These are phyloP conservation scores for Pelobates cultripes DNA, from an alignment of 2,797 vertebrate species.

Conservation along the genomic window DNA sequence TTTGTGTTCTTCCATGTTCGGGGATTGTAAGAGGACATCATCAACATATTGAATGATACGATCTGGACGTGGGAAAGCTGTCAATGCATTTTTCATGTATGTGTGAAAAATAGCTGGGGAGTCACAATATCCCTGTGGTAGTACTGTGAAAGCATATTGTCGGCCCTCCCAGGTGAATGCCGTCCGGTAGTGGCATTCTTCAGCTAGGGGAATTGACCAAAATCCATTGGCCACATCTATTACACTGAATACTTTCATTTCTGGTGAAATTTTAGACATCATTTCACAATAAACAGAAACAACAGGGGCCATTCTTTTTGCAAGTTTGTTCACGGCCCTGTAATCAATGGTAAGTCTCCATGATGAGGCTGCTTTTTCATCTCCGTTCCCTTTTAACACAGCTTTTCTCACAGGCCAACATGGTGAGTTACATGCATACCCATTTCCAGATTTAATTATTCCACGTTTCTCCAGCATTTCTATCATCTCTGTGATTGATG, in stretches of 20 bases:
- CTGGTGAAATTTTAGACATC: conserved; percentile 1
- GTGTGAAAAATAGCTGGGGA: not conserved
- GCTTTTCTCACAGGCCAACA: too few relatives aligned
- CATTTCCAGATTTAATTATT: too few relatives aligned
- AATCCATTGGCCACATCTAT: not conserved
- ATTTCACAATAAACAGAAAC: conserved; percentile 3
- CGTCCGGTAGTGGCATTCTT: not conserved
- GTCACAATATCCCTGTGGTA: not conserved
- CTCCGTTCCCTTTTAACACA: too few relatives aligned
- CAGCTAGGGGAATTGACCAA: not conserved
- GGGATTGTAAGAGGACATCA: not conserved
- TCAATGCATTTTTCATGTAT: not conserved
- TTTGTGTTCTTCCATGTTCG: not conserved
- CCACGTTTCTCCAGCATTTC: too few relatives aligned
- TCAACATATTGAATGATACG: not conserved
- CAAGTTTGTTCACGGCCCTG: too few relatives aligned
- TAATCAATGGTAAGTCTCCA: too few relatives aligned
- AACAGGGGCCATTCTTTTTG: too few relatives aligned
- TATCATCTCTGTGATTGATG: too few relatives aligned
- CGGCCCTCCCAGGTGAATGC: not conserved
- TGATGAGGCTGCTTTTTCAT: too few relatives aligned
- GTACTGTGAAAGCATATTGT: not conserved
- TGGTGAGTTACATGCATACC: too few relatives aligned
- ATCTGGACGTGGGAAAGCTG: not conserved
- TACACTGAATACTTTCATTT: not conserved